A percentile compares a stretch with the other conserved stretches of the same genome.
phyloP scores from a whole-genome alignment of 23 tunicate species.

The Aplidium turbinatum region DNA sequence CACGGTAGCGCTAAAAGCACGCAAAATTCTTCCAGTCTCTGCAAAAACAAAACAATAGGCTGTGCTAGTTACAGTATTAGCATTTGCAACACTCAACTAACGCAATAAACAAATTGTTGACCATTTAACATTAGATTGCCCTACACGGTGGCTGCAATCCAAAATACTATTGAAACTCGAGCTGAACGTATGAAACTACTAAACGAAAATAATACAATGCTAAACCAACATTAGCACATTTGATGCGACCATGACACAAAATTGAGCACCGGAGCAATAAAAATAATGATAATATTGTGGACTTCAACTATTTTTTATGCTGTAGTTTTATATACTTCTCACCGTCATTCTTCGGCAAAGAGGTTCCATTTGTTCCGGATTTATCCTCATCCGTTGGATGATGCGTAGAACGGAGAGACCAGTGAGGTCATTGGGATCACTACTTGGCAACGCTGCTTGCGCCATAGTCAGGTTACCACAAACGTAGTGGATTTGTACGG shows the following conservation, averaged over 20 bases:
- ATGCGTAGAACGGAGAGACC: conserved; percentile 70
- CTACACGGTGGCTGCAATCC: no score
- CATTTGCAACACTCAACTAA: no score
- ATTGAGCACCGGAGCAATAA: no score
- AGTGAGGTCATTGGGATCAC: conserved; percentile 22
- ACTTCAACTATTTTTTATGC: no score
- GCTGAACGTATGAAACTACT: no score
- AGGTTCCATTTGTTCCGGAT: conserved; percentile 63
- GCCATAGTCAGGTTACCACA: conserved; percentile 59
- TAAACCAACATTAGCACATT: no score
- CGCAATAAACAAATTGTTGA: no score
- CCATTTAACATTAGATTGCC: no score
- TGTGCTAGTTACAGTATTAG: background rate
- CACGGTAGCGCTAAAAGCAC: conserved; percentile 90
- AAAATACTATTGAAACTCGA: no score
- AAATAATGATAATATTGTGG: no score
- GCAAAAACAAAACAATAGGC: conserved; percentile 8
- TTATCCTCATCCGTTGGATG: conserved; percentile 68
- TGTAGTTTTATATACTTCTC: conserved; percentile 15
- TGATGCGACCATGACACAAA: no score
- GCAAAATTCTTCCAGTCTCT: conserved; percentile 71
- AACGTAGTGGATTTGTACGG: conserved; percentile 85
- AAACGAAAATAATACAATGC: no score
- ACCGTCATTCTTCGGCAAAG: conserved; percentile 62
- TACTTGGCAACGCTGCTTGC: conserved; percentile 59